Conservation (phyloP, 1,140 invertebrate genomes). For the Bilobella aurantiaca region DNA sequence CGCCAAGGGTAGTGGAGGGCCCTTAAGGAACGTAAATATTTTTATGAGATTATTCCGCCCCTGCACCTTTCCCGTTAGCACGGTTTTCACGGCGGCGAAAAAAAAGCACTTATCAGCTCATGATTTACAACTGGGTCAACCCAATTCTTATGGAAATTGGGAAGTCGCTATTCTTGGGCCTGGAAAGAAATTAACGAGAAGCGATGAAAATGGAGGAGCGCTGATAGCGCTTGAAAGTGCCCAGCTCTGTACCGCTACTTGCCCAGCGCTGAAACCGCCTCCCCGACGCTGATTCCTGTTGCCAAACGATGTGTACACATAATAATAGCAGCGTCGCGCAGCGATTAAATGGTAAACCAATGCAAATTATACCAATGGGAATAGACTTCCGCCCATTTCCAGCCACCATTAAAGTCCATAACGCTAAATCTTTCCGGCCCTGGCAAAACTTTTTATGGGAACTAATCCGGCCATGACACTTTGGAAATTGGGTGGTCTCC, state of each 20-base stretch:
- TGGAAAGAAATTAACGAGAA: no score
- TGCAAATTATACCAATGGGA: slow-evolving; percentile 1
- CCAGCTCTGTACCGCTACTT: no score
- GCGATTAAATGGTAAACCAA: neutral
- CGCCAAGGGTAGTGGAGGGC: neutral
- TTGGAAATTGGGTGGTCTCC: no score
- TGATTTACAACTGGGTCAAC: slow-evolving; percentile 8
- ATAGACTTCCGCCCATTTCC: neutral
- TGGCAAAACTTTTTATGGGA: neutral
- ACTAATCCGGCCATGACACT: no score
- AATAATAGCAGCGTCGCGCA: neutral
- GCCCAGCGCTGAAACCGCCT: no score
- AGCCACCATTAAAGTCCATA: neutral
- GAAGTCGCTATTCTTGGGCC: neutral
- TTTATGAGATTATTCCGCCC: slow-evolving; percentile 6
- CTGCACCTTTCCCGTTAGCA: neutral
- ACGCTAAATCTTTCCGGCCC: neutral
- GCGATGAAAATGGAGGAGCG: no score
- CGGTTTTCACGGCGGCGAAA: no score
- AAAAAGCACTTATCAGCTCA: neutral
- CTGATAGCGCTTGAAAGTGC: no score
- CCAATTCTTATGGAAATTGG: slow-evolving; percentile 2
- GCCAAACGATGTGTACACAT: neutral
- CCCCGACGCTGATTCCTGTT: neutral
- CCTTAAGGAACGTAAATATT: slow-evolving; percentile 3